Base-by-base conservation (phyloP, 2,797 vertebrate genomes). In the Sphaeramia orbicularis region DNA sequence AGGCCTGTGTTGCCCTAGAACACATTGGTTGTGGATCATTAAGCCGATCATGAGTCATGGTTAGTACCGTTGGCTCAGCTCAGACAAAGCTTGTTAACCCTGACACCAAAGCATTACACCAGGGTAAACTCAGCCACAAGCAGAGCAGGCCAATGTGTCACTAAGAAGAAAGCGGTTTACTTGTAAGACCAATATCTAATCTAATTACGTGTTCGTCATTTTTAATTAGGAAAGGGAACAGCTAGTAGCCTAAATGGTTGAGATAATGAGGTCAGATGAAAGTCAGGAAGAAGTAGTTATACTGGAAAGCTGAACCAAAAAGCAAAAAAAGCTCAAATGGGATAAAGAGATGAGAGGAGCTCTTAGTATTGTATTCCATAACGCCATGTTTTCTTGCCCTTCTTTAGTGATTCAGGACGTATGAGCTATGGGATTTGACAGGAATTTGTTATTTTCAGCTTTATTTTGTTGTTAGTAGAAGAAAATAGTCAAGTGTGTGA, bases 81-180 rank as follows among this genome's bases (percentile, higher is more conserved):
- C 64, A 75, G 24, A 74, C 82, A 57, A 68, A 81, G 84, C 83
- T 77, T 70, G 67, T 84, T 86, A 85, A 83, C 79, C 38, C 48
- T 65, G 64, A 82, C 21, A 61, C 57, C 4, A 1, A 6, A 10
- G 51, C n/a, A 44, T 63, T 8, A 40, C 10, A 50, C 45, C 45
- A 64, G 56, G 24, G 38, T 55, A 30, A 67, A 57, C 35, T 51
- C 59, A 44, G 36, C 71, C 27, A 32, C 47, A 49, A 30, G 21
- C 40, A 47, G 13, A 64, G 65, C 38, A 16, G 55, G 24, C 7
- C 40, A 50, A 10, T 16, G 55, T 66, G 56, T 59, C 72, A 55
- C 10, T 2, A 14, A 19, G 49, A 53, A 5, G 1, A 56, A 53
- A 65, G 38, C 0, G 8, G 48, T 67, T 75, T 48, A 77, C 54